A percentile compares a stretch with the other conserved stretches of the same genome.
These are phyloP conservation scores for Vanessa atalanta DNA, from an alignment of 1,140 invertebrate species.

Conservation along the genomic window DNA sequence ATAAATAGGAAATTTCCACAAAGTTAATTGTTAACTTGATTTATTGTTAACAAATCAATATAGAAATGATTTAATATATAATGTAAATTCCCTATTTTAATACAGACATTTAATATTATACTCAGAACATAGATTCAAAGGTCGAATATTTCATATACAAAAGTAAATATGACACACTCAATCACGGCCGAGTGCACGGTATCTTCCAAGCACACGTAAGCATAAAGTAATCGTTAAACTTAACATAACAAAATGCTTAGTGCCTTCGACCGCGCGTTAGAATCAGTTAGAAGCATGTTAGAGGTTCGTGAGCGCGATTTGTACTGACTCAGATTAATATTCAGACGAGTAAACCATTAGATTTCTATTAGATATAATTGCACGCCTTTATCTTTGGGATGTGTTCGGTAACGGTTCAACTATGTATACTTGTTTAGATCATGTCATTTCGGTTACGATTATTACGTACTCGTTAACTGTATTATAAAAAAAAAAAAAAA, in stretches of 20 bases:
- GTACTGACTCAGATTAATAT: conserved; percentile 55
- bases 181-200: not conserved
- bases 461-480: too few relatives aligned
- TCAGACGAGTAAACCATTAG: conserved; percentile 53
- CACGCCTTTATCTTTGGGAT: conserved; percentile 36
- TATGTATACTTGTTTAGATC: not conserved
- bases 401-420: not conserved
- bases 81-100: too few relatives aligned
- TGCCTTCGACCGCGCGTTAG: conserved; percentile 45
- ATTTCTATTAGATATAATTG: conserved; percentile 55
- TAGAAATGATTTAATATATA: too few relatives aligned
- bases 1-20: too few relatives aligned
- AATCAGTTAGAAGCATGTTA: conserved; percentile 55
- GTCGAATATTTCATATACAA: conserved; percentile 4
- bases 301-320: conserved; percentile 52
- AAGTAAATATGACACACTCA: conserved; percentile 6
- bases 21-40: too few relatives aligned
- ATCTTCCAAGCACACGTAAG: conserved; percentile 38
- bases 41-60: too few relatives aligned
- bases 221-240: conserved; percentile 42
- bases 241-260: conserved; percentile 50
- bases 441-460: not conserved
- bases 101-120: too few relatives aligned
- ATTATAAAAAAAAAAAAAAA: too few relatives aligned
- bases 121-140: not conserved